Percentiles rank a stretch among this genome's conserved stretches.
phyloP scores from a whole-genome alignment of 2,888 invertebrate genomes.

The Selenia dentaria region DNA sequence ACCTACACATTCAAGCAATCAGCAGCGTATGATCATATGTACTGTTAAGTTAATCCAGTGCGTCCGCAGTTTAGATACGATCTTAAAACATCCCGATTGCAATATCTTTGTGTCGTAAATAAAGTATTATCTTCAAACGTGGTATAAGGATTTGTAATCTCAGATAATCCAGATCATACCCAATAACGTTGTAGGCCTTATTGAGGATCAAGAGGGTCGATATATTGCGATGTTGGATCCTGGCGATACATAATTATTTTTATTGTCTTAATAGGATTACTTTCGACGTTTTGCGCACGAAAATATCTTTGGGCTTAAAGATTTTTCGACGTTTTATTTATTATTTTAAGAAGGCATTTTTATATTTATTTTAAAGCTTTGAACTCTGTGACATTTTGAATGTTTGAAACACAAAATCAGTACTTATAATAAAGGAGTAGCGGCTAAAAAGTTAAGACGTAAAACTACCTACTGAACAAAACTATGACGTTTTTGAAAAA shows the following conservation, averaged over 20 bases:
- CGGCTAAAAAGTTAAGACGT: no score
- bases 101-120: conserved; percentile 47
- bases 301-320: not conserved
- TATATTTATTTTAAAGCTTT: no score
- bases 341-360: not conserved
- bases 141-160: conserved; percentile 60
- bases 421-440: no score
- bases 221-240: conserved; percentile 12
- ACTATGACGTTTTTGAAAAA: no score
- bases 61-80: conserved; percentile 55
- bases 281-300: conserved; percentile 1
- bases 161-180: conserved; percentile 56
- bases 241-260: conserved; percentile 17
- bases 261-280: conserved; percentile 22
- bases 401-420: no score
- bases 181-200: conserved; percentile 38
- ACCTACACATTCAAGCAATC: no score
- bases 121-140: conserved; percentile 50
- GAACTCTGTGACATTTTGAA: no score
- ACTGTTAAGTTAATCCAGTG: conserved; percentile 12
- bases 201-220: conserved; percentile 28
- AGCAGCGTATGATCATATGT: not conserved
- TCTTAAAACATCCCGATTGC: conserved; percentile 60
- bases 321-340: conserved; percentile 4
- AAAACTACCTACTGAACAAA: no score